Evolutionary conservation across 2,797 vertebrate species (phyloP), one percentile per base, ranked within the genome.

Genomic region (Molossus molossus): DNA sequence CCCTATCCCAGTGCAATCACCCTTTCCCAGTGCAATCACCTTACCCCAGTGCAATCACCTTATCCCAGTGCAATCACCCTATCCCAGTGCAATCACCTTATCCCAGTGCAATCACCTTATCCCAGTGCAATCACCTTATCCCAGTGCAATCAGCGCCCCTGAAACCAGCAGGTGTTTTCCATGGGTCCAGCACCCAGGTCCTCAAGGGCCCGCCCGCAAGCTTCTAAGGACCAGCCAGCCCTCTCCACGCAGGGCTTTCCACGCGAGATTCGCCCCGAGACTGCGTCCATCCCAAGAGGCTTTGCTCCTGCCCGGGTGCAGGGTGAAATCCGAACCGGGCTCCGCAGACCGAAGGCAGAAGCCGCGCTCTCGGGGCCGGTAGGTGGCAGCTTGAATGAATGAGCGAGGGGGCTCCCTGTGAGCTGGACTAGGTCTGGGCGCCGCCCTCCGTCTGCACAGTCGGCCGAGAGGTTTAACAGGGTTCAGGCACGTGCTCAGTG

Each of bases 141-240:
- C 33, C 33, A 33, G 33, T 33, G 33, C 33, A 33, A 33, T 33
- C 33, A 33, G 33, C 33, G 33, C 33, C 33, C 33, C 33, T 33
- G 33, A 37, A 76, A 40, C 15, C 6, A 25, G 25, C n/a, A 1
- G 9, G 18, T 40, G 48, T 40, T 72, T 80, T 27, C 60, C 37
- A 17, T 4, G 9, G 11, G 33, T 12, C 14, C 58, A 13, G 21
- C 15, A 1, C 9, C 58, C 58, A 9, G 14, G n/a, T 1, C 1
- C 12, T 23, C 55, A 15, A 2, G 13, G 33, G 8, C 55, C 2
- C 0, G 40, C 13, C 20, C 10, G 7, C 4, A 11, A 6, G 12
- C 62, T 58, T 15, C 21, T 37, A 69, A 37, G 4, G 5, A 15
- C 18, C 10, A 10, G 18, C 18, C 33, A 17, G n/a, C 17, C 33